Conservation (phyloP, 2,113 vertebrate species). For the Theropithecus gelada region DNA sequence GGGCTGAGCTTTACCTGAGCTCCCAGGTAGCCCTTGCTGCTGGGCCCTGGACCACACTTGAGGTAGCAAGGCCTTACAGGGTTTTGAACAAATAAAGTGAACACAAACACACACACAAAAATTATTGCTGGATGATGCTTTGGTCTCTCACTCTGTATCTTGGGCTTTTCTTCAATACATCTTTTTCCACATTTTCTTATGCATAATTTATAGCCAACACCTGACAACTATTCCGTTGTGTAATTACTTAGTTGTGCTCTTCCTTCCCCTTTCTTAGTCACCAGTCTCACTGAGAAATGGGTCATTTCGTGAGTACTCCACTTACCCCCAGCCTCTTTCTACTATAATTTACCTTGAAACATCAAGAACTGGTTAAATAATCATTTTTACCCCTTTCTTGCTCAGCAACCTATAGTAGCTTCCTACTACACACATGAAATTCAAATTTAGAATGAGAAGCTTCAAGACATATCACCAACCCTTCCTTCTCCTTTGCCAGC, state of each 20-base stretch:
- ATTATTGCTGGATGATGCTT: neutral
- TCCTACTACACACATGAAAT: neutral
- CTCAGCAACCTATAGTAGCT: neutral
- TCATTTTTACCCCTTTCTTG: neutral
- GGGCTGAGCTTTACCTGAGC: neutral
- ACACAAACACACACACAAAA: neutral
- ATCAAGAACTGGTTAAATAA: constrained; percentile 24
- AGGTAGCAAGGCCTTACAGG: neutral
- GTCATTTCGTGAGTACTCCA: neutral
- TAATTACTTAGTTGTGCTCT: neutral
- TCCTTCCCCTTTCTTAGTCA: neutral
- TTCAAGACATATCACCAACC: neutral
- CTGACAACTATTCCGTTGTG: constrained; percentile 9
- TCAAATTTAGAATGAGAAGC: neutral
- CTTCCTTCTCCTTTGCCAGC: neutral
- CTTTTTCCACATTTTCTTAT: neutral
- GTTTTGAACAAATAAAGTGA: constrained; percentile 16
- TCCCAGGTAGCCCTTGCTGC: neutral
- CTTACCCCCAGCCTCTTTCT: neutral
- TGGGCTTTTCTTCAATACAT: neutral
- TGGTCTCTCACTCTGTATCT: neutral
- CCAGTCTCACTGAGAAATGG: neutral
- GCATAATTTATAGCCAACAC: neutral
- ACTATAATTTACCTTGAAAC: neutral
- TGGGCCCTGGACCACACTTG: neutral